Evolutionary conservation across 2,888 invertebrate species (phyloP).

Genomic region (Lithophane socia): DNA sequence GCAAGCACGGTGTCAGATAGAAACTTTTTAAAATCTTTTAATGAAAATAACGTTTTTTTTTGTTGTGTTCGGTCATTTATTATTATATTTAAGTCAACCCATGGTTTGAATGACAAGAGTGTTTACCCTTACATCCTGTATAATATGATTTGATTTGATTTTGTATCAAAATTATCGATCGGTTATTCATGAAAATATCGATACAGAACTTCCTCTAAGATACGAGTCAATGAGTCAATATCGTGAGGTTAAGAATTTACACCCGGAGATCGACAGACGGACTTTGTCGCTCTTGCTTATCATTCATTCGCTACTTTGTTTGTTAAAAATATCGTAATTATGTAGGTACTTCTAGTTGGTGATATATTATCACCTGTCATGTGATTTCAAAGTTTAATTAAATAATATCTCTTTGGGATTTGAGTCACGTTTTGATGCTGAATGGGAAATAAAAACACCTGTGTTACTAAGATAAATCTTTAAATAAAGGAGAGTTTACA

Average conservation of each 20-base stretch:
- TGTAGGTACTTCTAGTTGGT: background rate
- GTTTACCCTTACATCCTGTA: too few relatives aligned
- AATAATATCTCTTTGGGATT: background rate
- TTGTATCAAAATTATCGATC: background rate
- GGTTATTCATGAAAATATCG: background rate
- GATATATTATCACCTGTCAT: background rate
- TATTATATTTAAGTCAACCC: too few relatives aligned
- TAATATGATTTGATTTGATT: too few relatives aligned
- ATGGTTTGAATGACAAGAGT: too few relatives aligned
- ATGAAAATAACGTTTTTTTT: too few relatives aligned
- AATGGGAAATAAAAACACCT: background rate
- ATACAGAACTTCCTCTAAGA: constrained; percentile 21
- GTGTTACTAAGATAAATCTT: background rate
- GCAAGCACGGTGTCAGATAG: too few relatives aligned
- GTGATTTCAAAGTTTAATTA: background rate
- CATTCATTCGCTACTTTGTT: constrained; percentile 19
- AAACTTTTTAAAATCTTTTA: too few relatives aligned
- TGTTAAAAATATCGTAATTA: constrained; percentile 34
- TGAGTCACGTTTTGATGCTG: background rate
- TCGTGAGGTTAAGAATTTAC: constrained; percentile 65
- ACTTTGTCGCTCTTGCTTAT: constrained; percentile 40
- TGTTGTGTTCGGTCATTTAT: too few relatives aligned
- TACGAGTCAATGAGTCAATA: constrained; percentile 26
- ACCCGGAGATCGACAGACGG: constrained; percentile 63
- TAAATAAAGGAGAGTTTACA: background rate